Evolutionary conservation across 2,888 invertebrate genomes (phyloP), one percentile per base, ranked within the genome.

Genomic region (Scotopteryx bipunctaria): DNA sequence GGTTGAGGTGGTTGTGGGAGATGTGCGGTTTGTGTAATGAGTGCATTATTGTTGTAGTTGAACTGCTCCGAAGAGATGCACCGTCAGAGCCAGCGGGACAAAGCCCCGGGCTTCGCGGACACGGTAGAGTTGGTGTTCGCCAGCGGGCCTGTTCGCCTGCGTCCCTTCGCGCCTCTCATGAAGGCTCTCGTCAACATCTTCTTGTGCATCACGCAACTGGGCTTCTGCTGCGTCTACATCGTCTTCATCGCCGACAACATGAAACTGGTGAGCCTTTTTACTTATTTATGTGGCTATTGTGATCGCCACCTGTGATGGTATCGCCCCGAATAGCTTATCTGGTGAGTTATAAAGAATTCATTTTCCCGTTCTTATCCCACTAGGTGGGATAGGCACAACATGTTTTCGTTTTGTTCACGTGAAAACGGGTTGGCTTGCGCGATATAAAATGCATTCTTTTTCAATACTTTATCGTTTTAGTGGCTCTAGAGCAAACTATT

Each of bases 201-300:
- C 86, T 93, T 99, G 45, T 96, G 97, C 80, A 91, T 98, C 49
- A 99, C 99, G n/a, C 99, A 99, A 86, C 91, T 99, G 55, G 99
- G 99, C 54, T 99, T 99, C 88, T 99, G 99, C 83, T 98, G 98
- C 81, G 96, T 99, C 17, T 99, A 99, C 85, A 96, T 98, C 70
- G 96, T 99, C 11, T 99, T 99, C 81, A 96, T 99, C 63, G 95
- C 98, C 6, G 94, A 94, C 57, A 98, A 97, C 79, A 79, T 97
- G 55, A 92, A 95, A 82, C 93, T 95, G 93, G 96, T 95, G 56
- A 71, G 73, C 66, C 13, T 6, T 4, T 19, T 16, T 51, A 48
- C 6, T 15, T 15, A 27, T 1, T 8, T 3, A 23, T 23, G 8
- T 8, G 23, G n/a, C 6, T 23, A 23, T n/a, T 21, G 5, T 21